Conservation (phyloP, 2,113 vertebrate species). For the Protomyctophum bolini region DNA sequence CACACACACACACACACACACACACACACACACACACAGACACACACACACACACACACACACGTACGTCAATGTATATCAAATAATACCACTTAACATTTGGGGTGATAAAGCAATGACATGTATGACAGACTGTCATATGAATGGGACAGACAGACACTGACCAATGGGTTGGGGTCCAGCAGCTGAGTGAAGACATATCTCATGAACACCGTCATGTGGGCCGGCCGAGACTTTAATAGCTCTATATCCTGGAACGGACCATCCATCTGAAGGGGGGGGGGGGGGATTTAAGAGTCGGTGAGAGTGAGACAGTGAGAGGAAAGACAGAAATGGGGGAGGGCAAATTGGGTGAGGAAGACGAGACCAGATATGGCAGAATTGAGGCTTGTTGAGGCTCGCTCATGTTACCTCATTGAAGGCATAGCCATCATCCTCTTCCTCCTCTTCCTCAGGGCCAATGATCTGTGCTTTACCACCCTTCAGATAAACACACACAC, state of each 20-base stretch:
- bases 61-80: background rate
- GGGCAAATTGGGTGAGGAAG: background rate
- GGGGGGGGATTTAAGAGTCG: background rate
- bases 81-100: too few relatives aligned
- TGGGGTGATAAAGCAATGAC: too few relatives aligned
- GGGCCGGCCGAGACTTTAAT: conserved; percentile 87
- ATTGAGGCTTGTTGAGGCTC: background rate
- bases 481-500: conserved; percentile 51
- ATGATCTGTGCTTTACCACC: conserved; percentile 83
- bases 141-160: conserved; percentile 22
- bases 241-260: conserved; percentile 89
- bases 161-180: conserved; percentile 90
- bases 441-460: conserved; percentile 90
- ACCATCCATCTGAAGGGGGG: conserved; percentile 80
- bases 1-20: background rate
- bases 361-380: background rate
- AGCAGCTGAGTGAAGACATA: conserved; percentile 92
- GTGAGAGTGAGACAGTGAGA: background rate
- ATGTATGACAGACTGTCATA: too few relatives aligned
- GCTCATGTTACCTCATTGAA: conserved; percentile 72
- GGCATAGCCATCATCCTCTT: conserved; percentile 76
- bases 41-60: conserved; percentile 1
- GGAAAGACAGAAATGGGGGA: background rate
- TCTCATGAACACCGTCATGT: conserved; percentile 90
- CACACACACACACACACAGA: background rate